Conservation (phyloP, 1,140 invertebrate genomes). For the Carposina sasakii region DNA sequence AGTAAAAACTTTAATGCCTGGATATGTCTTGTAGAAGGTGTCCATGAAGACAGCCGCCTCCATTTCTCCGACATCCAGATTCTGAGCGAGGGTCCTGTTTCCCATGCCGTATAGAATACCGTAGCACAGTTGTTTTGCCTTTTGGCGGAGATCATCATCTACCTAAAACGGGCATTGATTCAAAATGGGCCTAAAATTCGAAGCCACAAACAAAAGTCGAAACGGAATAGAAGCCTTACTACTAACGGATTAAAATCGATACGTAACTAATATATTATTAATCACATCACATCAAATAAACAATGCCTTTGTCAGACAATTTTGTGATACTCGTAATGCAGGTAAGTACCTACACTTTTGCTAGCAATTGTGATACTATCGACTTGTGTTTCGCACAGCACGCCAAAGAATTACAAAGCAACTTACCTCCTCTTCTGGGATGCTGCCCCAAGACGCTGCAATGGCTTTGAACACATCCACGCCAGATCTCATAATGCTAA, state of each 20-base stretch:
- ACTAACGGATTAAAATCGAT: too few species aligned
- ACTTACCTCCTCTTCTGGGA: conserved; percentile 76
- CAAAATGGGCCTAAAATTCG: too few species aligned
- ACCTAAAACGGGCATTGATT: too few species aligned
- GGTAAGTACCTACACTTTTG: too few species aligned
- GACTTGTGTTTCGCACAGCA: too few species aligned
- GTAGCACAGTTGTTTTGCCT: conserved; percentile 96
- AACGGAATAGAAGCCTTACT: too few species aligned
- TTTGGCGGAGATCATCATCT: conserved; percentile 82
- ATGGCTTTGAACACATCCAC: conserved; percentile 92
- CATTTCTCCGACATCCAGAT: conserved; percentile 84
- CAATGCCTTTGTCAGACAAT: too few species aligned
- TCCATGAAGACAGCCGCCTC: conserved; percentile 88
- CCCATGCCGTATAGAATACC: conserved; percentile 99
- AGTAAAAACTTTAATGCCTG: conserved; percentile 81
- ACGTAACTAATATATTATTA: too few species aligned
- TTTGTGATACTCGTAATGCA: too few species aligned
- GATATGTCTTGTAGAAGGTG: conserved; percentile 88
- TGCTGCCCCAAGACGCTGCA: conserved; percentile 86
- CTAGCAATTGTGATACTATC: too few species aligned
- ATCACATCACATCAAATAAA: too few species aligned
- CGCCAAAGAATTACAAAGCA: conserved; percentile 3
- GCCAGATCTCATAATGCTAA: conserved; percentile 79
- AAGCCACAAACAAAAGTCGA: too few species aligned
- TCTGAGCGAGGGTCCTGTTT: conserved; percentile 85